phyloP scores from a whole-genome alignment of 2,797 vertebrate species.

The Hoplostethus mediterraneus region DNA sequence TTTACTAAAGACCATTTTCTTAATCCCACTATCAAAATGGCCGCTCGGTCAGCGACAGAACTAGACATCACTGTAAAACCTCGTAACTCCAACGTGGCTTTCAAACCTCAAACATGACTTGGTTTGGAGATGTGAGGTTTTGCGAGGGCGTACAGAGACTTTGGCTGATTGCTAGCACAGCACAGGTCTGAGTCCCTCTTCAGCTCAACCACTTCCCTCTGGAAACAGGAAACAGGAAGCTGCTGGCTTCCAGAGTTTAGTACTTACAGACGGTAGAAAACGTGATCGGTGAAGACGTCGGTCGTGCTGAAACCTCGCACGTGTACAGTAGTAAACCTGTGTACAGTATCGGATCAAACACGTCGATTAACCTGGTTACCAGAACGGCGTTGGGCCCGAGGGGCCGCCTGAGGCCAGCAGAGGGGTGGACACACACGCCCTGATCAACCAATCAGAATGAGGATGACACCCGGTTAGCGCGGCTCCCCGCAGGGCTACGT shows the following conservation, averaged over 20 bases:
- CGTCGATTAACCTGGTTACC: slow-evolving; percentile 44
- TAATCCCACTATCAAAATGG: not conserved
- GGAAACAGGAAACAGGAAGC: slow-evolving; percentile 40
- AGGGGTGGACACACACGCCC: slow-evolving; percentile 36
- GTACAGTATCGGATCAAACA: slow-evolving; percentile 39
- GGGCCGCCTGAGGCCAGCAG: slow-evolving; percentile 43
- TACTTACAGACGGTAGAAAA: slow-evolving; percentile 3
- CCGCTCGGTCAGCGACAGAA: not conserved
- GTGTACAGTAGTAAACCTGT: slow-evolving; percentile 38
- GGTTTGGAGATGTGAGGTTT: too few relatives aligned
- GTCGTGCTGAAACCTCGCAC: slow-evolving; percentile 1
- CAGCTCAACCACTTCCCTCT: slow-evolving; percentile 7
- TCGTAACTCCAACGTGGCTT: not conserved
- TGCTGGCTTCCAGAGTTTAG: slow-evolving; percentile 17
- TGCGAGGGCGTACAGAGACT: slow-evolving; percentile 2
- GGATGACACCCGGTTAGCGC: slow-evolving; percentile 48
- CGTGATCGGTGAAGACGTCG: not conserved
- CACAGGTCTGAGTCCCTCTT: slow-evolving; percentile 1
- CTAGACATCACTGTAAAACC: slow-evolving; percentile 21
- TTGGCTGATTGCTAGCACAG: slow-evolving; percentile 46
- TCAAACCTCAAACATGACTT: slow-evolving; percentile 19
- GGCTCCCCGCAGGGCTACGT: slow-evolving; percentile 54
- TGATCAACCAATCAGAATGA: not conserved
- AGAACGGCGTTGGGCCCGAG: slow-evolving; percentile 43
- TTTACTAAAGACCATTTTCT: not conserved